Evolutionary conservation across 1,140 invertebrate species (phyloP), one percentile per base, ranked within the genome.

Genomic region (Cryptotermes secundus): DNA sequence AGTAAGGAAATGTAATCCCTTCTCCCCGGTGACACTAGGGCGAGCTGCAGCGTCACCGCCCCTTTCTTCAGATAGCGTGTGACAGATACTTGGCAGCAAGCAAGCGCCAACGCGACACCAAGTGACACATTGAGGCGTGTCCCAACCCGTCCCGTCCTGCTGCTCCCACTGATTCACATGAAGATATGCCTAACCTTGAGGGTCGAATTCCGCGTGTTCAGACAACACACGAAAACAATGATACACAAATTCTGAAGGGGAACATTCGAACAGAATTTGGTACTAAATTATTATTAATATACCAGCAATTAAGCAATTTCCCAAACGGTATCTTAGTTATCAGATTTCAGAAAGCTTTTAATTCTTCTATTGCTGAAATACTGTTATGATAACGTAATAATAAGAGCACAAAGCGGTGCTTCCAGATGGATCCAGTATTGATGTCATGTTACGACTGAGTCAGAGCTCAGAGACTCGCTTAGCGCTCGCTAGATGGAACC

Each of bases 401-500:
- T 3, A 49, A 49, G 45, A 49, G 22, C 19, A 49, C 16, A 49
- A 12, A 72, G n/a, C n/a, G n/a, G 26, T 0, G 14, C 4, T 1
- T 72, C 59, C 59, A 72, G 59, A 14, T 72, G n/a, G 59, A 72
- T 31, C 59, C 59, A 6, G 59, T 72, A 72, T 72, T 72, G 59
- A 72, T 72, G 59, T 72, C 7, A 72, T 31, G 59, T 72, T 12
- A 6, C 7, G 26, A 72, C 26, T 72, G 59, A 72, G 59, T 72
- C 59, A 72, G 59, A 72, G 26, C 59, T 14, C 26, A 72, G 59
- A 31, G 59, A n/a, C 59, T 72, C 59, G 26, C 26, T 72, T 3
- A 72, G 59, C 59, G 59, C 59, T 31, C 59, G 14, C 59, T 72
- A 72, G 59, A 72, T 72, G 59, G 59, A 72, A 72, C 26, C 59